phyloP scores from a whole-genome alignment of 2,888 invertebrate genomes.

The Eilema depressum region DNA sequence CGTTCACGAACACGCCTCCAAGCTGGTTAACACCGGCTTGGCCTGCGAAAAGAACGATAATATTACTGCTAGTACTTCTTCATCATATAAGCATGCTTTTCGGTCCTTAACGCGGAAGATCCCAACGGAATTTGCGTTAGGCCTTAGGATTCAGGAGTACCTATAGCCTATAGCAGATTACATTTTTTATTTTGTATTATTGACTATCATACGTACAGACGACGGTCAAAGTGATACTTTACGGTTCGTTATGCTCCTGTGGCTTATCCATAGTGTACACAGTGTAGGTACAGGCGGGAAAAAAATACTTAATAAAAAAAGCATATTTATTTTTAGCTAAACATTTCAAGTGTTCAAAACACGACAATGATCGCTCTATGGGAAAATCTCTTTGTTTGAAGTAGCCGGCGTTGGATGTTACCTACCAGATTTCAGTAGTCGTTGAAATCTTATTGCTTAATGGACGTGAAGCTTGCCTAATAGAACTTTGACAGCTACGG shows the following conservation, averaged over 20 bases:
- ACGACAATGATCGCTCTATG: constrained; percentile 8
- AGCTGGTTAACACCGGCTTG: constrained; percentile 99
- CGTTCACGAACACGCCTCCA: constrained; percentile 98
- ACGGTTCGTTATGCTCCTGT: no score
- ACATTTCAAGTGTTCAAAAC: background rate
- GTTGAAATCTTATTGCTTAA: constrained; percentile 46
- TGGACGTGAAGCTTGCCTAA: constrained; percentile 44
- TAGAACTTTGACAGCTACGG: constrained; percentile 43
- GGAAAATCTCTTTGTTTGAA: constrained; percentile 25
- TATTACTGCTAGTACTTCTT: background rate
- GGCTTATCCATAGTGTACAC: no score
- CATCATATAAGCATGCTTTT: background rate
- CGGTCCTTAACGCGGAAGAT: background rate
- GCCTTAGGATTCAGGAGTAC: no score
- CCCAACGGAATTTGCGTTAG: no score
- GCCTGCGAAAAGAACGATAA: constrained; percentile 85
- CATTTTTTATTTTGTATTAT: no score
- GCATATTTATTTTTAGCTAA: background rate
- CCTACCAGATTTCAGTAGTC: constrained; percentile 45
- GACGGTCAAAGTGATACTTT: background rate
- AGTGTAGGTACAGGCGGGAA: no score
- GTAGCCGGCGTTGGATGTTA: constrained; percentile 17
- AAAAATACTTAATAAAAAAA: background rate
- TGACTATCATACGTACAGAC: background rate
- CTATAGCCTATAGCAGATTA: no score